Base-by-base conservation (phyloP, 2,888 invertebrate genomes). In the Acanthococcus lagerstroemiae region DNA sequence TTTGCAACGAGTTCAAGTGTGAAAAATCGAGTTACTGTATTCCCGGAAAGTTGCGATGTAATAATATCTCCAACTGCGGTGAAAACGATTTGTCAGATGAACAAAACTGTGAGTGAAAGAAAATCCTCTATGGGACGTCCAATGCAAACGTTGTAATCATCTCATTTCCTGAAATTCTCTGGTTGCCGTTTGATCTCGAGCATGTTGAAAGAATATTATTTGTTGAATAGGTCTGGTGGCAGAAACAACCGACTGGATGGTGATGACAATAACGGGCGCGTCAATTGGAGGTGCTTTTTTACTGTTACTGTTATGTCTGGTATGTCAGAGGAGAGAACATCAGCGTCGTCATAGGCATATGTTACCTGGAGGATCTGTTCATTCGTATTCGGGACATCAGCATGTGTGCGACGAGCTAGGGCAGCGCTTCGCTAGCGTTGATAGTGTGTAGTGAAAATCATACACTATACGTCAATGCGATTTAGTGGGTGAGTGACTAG, bases 31-130 rank as follows among this genome's bases (percentile, higher is more conserved):
- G 84, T 72, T 88, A 85, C 75, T 93, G 93, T 79, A 91, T 93
- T 74, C 83, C 87, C 67, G 81, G 84, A 69, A 82, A 83, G 71
- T 80, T 91, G 70, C 82, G 83, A 69, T 92, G 91, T 79, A 88
- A 91, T 77, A 80, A 82, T 70, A 80, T 86, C 70, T 83, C 83
- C 74, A 92, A 96, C 80, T 96, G 97, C 79, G 93, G 93, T 60
- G 80, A 83, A 72, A 81, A 82, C 71, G 86, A 87, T 75, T 78
- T 81, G 71, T 86, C 87, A 48, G 85, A 89, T 76, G 88, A 89
- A 80, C 80, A 80, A 73, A 84, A 86, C 80, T 90, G 90, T 89
- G 82, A 87, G 88, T 88, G 65, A 12, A 63, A 17, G 25, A 22
- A 55, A 26, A 24, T 24, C 46, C 9, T 1, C 5, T 30, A 37